Percentiles rank a stretch among this genome's conserved stretches.
Conservation (phyloP, 2,797 vertebrate genomes). For the Pteropus rufus region DNA sequence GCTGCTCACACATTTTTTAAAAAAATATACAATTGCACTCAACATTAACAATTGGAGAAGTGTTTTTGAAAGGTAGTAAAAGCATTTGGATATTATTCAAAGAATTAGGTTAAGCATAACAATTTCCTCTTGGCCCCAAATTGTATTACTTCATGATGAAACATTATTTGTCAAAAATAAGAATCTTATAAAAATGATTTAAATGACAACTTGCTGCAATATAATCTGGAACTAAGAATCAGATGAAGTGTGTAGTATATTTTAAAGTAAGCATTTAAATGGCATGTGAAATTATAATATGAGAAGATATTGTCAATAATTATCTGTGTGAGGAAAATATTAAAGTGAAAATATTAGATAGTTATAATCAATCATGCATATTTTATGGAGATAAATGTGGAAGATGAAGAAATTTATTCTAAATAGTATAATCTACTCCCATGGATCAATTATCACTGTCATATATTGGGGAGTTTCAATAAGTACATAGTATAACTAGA, state of each 20-base stretch:
- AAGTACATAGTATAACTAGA: neutral
- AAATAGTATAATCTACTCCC: neutral
- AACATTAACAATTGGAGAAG: slow-evolving; percentile 13
- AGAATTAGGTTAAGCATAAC: neutral
- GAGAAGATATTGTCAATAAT: neutral
- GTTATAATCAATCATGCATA: neutral
- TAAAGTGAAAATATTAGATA: neutral
- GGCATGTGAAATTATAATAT: neutral
- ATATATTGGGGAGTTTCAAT: neutral
- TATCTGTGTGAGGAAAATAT: neutral
- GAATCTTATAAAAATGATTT: neutral
- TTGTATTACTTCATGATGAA: neutral
- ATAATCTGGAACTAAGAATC: neutral
- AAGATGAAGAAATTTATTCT: slow-evolving; percentile 2
- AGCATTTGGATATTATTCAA: slow-evolving; percentile 32
- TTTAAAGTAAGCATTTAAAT: slow-evolving; percentile 5
- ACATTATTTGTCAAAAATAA: slow-evolving; percentile 39
- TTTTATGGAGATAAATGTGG: neutral
- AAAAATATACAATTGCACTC: neutral
- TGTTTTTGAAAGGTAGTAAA: slow-evolving; percentile 11
- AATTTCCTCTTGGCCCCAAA: slow-evolving; percentile 10
- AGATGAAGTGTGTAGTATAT: neutral
- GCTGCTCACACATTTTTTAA: neutral
- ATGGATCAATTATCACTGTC: neutral
- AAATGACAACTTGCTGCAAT: neutral